Percentiles rank a stretch among this genome's conserved stretches.
Evolutionary conservation across 2,113 vertebrate genomes (phyloP).

Genomic region (Malurus melanocephalus): DNA sequence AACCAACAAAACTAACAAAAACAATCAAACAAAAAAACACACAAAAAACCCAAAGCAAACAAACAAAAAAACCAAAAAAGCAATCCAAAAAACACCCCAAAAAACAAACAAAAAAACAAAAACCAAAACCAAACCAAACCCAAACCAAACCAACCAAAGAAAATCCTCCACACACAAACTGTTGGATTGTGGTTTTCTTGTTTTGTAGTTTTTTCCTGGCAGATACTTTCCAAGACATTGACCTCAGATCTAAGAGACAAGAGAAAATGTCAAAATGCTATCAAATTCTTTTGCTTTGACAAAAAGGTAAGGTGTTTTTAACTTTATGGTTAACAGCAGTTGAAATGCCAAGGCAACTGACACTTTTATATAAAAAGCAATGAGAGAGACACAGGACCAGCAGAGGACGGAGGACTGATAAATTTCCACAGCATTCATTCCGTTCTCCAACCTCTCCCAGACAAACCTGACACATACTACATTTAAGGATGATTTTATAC

Average conservation of each 20-base stretch:
- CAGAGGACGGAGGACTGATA: rapidly evolving
- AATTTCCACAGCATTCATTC: background rate
- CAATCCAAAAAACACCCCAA: no score
- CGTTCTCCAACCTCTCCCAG: background rate
- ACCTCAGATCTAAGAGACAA: background rate
- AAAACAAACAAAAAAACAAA: no score
- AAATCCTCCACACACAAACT: background rate
- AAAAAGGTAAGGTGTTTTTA: background rate
- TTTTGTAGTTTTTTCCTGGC: background rate
- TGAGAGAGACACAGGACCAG: background rate
- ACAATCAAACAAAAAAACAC: background rate
- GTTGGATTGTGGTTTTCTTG: background rate
- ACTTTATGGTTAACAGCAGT: background rate
- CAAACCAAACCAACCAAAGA: no score
- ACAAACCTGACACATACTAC: background rate
- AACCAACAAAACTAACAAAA: no score
- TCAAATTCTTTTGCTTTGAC: background rate
- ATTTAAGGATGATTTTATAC: background rate
- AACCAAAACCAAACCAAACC: no score
- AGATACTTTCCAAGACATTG: background rate
- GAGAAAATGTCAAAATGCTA: background rate
- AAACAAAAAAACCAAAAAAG: background rate
- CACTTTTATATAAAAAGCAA: background rate
- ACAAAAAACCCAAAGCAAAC: background rate
- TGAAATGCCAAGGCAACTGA: background rate